Base-by-base conservation (phyloP, 2,113 vertebrate species). In the Eclectus roratus region DNA sequence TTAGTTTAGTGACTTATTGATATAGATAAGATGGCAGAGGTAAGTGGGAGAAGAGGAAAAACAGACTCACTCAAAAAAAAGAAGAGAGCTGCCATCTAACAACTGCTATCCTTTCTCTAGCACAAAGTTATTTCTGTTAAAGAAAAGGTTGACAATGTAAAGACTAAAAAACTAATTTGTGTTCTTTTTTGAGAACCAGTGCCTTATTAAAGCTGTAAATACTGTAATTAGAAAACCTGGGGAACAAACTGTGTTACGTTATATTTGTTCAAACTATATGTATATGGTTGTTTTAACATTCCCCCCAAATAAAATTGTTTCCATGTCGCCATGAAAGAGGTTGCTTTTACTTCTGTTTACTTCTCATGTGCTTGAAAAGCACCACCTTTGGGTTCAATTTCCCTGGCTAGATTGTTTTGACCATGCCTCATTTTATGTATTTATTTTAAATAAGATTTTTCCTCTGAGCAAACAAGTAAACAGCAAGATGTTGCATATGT, bases 161-260 rank as follows among this genome's bases (percentile, higher is more conserved):
- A 91, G 77, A 82, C 50, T 95, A 88, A 94, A 74, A 97, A 91
- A 94, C 64, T 74, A 86, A 65, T 97, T 97, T 96, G 91, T 97
- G 94, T 98, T 98, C 96, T 97, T 97, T 97, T 97, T 85, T 93
- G 97, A 97, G 98, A 97, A 98, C 97, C 97, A 98, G 98, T 99
- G 98, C 98, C 98, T 99, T 98, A 98, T 96, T 96, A 98, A 97
- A 97, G 88, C 89, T 98, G 98, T 98, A 98, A 94, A 98, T 98
- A 98, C 80, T 98, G 97, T 98, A 98, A 98, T 96, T 98, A 97
- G 98, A 97, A 97, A 95, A 94, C 81, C 68, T 86, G 96, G 94
- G 97, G 96, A 98, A 96, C 97, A 98, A 97, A 93, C 80, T 76
- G 55, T 92, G 72, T 94, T 97, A 78, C 7, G 3, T 96, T 97